Base-by-base conservation (phyloP, 1,140 invertebrate species). In the Euura lappo region DNA sequence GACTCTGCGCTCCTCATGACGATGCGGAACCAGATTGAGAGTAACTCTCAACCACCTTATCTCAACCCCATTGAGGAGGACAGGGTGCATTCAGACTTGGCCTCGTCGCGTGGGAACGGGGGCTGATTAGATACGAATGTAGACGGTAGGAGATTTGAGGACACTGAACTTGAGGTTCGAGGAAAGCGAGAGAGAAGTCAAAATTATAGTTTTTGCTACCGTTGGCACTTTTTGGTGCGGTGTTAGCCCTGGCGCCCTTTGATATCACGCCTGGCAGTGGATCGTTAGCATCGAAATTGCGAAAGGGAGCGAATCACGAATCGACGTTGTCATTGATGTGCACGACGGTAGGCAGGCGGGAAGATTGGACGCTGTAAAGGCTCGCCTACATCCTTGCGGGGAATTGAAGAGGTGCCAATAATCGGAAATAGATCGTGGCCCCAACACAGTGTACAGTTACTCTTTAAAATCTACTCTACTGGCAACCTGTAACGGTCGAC, bases 1-100 rank as follows among this genome's bases (percentile, higher is more conserved):
- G 10, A 28, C 28, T 28, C 28, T 28, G 7, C 73, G 64, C 76
- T 79, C 79, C 77, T 79, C 72, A 70, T 72, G 45, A 13, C 75
- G 72, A 71, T 78, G 73, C 78, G 78, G 77, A 75, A 73, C 75
- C 72, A 73, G 76, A 80, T 80, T 80, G 75, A 80, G 73, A 10
- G 11, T 68, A 28, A 44, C 28, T 42, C 66, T 47, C 45, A 44
- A 68, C 70, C 71, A 73, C 66, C 45, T 78, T 78, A 78, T 79
- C 78, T 76, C 13, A 65, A 74, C 60, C 67, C 64, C 51, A 8
- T 60, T 60, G 10, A n/a, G 13, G 13, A 60, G 51, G 13, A n/a
- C 51, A 60, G 8, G 8, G 51, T n/a, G 51, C 51, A 11, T n/a
- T 60, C 51, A 60, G 6, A 60, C 51, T 28, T 28, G 6, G 10